Conservation (phyloP, 23 tunicate genomes). For the Trididemnum clinides region DNA sequence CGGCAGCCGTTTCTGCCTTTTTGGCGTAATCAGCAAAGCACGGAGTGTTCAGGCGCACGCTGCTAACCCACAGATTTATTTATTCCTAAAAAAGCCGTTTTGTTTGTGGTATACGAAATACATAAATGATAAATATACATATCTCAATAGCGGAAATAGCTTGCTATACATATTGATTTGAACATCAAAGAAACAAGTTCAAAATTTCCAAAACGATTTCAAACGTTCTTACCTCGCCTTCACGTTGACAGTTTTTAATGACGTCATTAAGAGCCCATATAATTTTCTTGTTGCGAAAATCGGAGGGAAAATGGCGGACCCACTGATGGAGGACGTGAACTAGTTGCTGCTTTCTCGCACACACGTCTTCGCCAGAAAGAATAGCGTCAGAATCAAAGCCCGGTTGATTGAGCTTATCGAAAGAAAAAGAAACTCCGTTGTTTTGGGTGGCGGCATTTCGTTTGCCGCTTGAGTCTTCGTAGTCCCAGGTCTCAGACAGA, state of each 20-base stretch:
- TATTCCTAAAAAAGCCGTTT: no score
- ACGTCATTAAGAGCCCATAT: conserved; percentile 64
- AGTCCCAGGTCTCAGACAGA: conserved; percentile 51
- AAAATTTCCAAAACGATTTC: background rate
- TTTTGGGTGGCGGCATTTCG: background rate
- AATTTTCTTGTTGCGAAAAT: conserved; percentile 75
- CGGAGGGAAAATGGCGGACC: conserved; percentile 93
- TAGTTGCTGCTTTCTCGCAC: conserved; percentile 30
- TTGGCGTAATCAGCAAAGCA: no score
- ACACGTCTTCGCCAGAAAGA: background rate
- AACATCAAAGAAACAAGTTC: background rate
- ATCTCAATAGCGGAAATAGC: no score
- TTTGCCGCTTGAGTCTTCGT: conserved; percentile 33
- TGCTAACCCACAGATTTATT: no score
- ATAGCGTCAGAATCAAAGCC: background rate
- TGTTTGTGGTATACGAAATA: no score
- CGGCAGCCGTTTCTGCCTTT: no score
- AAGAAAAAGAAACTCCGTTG: background rate
- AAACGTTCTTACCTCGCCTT: conserved; percentile 53
- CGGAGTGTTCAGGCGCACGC: no score
- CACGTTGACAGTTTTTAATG: conserved; percentile 52
- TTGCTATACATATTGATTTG: no score
- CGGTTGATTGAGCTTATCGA: background rate
- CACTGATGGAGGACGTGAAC: conserved; percentile 75
- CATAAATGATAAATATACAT: no score